Evolutionary conservation across 2,888 invertebrate species (phyloP).

Genomic region (Lasius platythorax): DNA sequence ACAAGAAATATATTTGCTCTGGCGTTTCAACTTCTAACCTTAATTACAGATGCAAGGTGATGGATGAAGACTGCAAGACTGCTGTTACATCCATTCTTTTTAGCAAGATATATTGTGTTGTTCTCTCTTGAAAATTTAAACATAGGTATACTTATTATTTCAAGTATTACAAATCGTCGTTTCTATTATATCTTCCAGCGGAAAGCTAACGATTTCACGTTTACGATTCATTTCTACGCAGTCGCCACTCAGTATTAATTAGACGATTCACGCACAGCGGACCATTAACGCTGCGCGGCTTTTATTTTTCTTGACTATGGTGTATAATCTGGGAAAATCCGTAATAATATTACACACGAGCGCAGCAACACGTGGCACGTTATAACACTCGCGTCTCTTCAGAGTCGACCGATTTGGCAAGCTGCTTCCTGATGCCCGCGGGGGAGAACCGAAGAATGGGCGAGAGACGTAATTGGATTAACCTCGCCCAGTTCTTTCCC

Average conservation of each 20-base stretch:
- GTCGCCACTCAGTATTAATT: background rate
- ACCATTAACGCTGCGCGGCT: slow-evolving; percentile 3
- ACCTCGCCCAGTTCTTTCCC: slow-evolving; percentile 24
- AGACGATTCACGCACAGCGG: slow-evolving; percentile 4
- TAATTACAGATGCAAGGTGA: background rate
- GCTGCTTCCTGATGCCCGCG: slow-evolving; percentile 62
- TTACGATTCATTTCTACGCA: background rate
- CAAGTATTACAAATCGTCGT: background rate
- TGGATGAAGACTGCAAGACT: background rate
- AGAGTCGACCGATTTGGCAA: slow-evolving; percentile 67
- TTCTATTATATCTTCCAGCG: background rate
- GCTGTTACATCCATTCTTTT: background rate
- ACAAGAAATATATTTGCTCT: background rate
- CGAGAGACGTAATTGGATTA: slow-evolving; percentile 63
- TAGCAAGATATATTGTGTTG: background rate
- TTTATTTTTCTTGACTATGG: background rate
- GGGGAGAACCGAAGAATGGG: slow-evolving; percentile 52
- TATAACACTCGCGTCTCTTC: slow-evolving; percentile 66
- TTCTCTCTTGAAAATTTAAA: background rate
- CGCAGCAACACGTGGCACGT: slow-evolving; percentile 81
- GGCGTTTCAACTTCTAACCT: slow-evolving; percentile 13
- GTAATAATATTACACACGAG: slow-evolving; percentile 65
- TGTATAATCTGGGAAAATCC: slow-evolving; percentile 41
- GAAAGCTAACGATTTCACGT: background rate
- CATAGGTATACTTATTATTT: background rate